Evolutionary conservation across 2,113 vertebrate species (phyloP), one percentile per base, ranked within the genome.

Genomic region (Anarrhichthys ocellatus): DNA sequence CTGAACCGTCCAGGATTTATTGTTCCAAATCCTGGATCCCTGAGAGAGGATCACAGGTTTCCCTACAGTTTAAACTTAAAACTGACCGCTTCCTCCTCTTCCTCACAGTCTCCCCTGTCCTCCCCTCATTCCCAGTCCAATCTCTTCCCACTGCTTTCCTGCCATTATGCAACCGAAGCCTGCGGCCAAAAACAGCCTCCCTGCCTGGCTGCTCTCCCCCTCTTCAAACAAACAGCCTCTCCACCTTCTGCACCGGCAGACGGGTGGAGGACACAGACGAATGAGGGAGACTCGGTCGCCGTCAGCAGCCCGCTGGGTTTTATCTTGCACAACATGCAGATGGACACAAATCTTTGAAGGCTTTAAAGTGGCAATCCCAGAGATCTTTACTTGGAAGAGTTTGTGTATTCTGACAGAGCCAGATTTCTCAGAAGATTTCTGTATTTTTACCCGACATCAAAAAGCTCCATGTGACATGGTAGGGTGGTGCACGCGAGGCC

Each of bases 101-200:
- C 27, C 50, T 34, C 59, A 4, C 32, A 1, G 22, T 14, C 63
- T 5, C 42, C 20, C 18, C 1, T 40, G 14, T 29, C 56, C 29
- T 63, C 52, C 54, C 34, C 56, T 48, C 40, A 3, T 24, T 65
- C 78, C 61, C 81, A 36, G 67, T 74, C 75, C 74, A 5, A 80
- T 70, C 75, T 75, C 84, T 10, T 80, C 87, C 85, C 76, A 76
- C 79, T 3, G 76, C 38, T 79, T 90, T 91, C 82, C 85, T 88
- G 83, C 76, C 54, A 74, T 88, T 87, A 87, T 85, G 76, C 79
- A 88, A 80, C 80, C 22, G 24, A 6, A 65, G 46, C 59, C 80
- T 54, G 64, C 52, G 10, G 77, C 72, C 86, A 85, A 73, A 70
- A 89, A 38, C 82, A 76, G 66, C 34, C 34, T 34, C 34, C 34